Conservation (phyloP, 2,888 invertebrate genomes). For the Eristalis intricaria region DNA sequence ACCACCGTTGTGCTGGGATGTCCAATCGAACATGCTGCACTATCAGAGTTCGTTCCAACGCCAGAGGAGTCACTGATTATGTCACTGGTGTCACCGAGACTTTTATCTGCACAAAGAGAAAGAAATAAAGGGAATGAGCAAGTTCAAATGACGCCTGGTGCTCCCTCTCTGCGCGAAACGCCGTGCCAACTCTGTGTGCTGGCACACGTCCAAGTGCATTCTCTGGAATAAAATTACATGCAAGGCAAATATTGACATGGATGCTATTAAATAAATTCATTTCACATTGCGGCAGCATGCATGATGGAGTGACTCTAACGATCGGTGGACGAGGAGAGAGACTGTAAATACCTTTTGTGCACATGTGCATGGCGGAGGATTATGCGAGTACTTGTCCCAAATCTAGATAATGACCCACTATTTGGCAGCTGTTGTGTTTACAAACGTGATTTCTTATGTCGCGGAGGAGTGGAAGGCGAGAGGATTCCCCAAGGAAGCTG, state of each 20-base stretch:
- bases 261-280: constrained; percentile 40
- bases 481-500: background rate
- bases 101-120: constrained; percentile 86
- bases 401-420: constrained; percentile 32
- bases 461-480: background rate
- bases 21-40: constrained; percentile 88
- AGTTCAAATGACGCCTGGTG: constrained; percentile 21
- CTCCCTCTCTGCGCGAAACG: background rate
- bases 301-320: constrained; percentile 38
- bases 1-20: constrained; percentile 92
- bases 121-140: constrained; percentile 22
- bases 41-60: constrained; percentile 94
- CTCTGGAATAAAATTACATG: constrained; percentile 50
- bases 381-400: constrained; percentile 29
- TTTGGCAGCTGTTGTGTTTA: constrained; percentile 23
- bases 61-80: constrained; percentile 96
- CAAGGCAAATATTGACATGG: constrained; percentile 37
- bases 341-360: constrained; percentile 42
- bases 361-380: background rate
- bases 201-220: constrained; percentile 49
- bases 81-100: constrained; percentile 93
- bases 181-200: constrained; percentile 40
- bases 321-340: constrained; percentile 15
- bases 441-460: background rate
- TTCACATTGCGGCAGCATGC: constrained; percentile 61